These are phyloP conservation scores for Acromyrmex heyeri DNA, from an alignment of 1,140 invertebrate species.

Conservation along the genomic window DNA sequence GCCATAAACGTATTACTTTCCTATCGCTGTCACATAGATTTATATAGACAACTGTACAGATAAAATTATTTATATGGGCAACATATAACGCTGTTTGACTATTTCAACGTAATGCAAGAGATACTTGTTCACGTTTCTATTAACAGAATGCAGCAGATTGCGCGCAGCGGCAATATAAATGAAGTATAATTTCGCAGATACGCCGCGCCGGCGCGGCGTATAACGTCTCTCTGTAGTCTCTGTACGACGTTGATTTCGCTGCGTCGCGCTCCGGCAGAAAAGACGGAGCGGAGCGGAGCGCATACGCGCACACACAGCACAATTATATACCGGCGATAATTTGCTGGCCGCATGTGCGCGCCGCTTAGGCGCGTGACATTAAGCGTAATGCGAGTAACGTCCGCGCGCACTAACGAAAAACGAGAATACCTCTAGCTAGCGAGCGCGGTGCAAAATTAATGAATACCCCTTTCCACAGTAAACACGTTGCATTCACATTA, in stretches of 20 bases:
- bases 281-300: constrained; percentile 2
- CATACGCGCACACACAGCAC: constrained; percentile 63
- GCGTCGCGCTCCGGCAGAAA: constrained; percentile 35
- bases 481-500: constrained; percentile 17
- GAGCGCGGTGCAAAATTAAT: constrained; percentile 40
- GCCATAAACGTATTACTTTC: background rate
- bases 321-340: constrained; percentile 65
- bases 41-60: background rate
- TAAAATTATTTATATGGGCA: constrained; percentile 17
- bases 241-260: constrained; percentile 68
- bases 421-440: constrained; percentile 61
- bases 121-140: constrained; percentile 41
- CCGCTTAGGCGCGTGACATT: constrained; percentile 68
- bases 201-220: constrained; percentile 59
- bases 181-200: constrained; percentile 69
- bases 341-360: constrained; percentile 52
- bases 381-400: constrained; percentile 76
- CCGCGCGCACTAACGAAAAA: constrained; percentile 72
- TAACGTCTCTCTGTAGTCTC: constrained; percentile 53
- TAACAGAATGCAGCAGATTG: constrained; percentile 21
- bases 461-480: constrained; percentile 13
- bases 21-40: background rate
- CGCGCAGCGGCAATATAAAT: constrained; percentile 31
- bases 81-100: background rate
- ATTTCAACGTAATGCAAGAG: constrained; percentile 9